Evolutionary conservation across 2,113 vertebrate genomes (phyloP), one percentile per base, ranked within the genome.

Genomic region (Haemorhous mexicanus): DNA sequence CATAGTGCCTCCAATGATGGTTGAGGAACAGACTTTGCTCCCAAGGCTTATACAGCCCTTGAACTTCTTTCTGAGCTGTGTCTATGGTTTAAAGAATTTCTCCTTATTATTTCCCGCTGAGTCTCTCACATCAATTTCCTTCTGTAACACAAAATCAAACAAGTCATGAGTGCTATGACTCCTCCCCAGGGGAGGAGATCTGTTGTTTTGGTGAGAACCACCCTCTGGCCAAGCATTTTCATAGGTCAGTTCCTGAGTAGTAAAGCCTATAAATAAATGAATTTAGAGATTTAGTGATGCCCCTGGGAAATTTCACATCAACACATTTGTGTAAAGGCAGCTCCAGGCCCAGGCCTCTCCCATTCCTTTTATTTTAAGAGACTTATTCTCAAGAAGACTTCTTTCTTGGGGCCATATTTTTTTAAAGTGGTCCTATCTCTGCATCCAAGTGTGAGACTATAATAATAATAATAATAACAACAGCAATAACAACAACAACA

Each of bases 351-450:
- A 61, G 76, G 80, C 49, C 37, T 96, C 73, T 92, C 69, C 52
- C 26, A 78, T 86, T 92, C 10, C 6, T 96, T 93, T 92, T 95
- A 61, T 84, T 93, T 86, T 94, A 64, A 53, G 76, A 92, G 56
- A 80, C 56, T 83, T 88, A 77, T n/a, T 77, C 44, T 26, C 24
- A 59, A 81, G 90, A 79, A 84, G 88, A 81, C 49, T 90, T 93
- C 64, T 96, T 95, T 96, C 96, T 96, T 78, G 93, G 73, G 95
- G 96, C 94, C 92, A 95, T 95, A 59, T 84, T 77, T 97, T 97
- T 96, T 96, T 87, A 46, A 94, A 96, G 95, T 97, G 96, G 94
- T 97, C 95, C 94, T 95, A 96, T 96, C 92, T 94, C 68, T 4
- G 19, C 83, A 93, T 96, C 41, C 93, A 90, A 89, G 35, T 78